phyloP scores from a whole-genome alignment of 2,888 invertebrate species.

The Clostera curtula region DNA sequence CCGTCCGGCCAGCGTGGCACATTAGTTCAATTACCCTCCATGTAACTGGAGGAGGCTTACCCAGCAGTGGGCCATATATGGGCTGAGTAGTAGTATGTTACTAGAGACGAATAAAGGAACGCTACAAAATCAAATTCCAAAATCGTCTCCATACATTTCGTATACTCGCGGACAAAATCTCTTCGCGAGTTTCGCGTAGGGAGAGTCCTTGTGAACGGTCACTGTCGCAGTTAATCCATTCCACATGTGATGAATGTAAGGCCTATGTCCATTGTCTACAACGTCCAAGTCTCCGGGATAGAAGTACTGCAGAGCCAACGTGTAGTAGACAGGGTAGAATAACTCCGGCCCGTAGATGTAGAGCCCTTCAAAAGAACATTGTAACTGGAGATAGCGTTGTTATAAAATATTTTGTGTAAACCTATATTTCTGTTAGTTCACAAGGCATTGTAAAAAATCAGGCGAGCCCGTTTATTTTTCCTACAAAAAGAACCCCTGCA shows the following conservation, averaged over 20 bases:
- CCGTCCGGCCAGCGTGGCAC: too few relatives aligned
- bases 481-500: too few relatives aligned
- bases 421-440: too few relatives aligned
- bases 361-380: conserved; percentile 11
- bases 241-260: conserved; percentile 16
- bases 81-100: too few relatives aligned
- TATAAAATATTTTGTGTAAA: too few relatives aligned
- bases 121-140: conserved; percentile 8
- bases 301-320: conserved; percentile 77
- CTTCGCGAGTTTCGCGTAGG: conserved; percentile 20
- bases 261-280: not conserved
- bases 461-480: too few relatives aligned
- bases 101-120: not conserved
- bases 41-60: too few relatives aligned
- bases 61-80: too few relatives aligned
- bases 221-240: conserved; percentile 3
- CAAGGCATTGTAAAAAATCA: too few relatives aligned
- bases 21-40: too few relatives aligned
- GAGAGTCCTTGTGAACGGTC: conserved; percentile 10
- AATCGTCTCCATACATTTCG: conserved; percentile 13
- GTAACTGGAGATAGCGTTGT: too few relatives aligned
- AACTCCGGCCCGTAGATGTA: conserved; percentile 68
- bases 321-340: conserved; percentile 79
- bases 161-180: conserved; percentile 21
- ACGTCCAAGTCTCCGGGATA: conserved; percentile 40